Evolutionary conservation across 2,888 invertebrate species (phyloP).

Genomic region (Branchellion lobata): DNA sequence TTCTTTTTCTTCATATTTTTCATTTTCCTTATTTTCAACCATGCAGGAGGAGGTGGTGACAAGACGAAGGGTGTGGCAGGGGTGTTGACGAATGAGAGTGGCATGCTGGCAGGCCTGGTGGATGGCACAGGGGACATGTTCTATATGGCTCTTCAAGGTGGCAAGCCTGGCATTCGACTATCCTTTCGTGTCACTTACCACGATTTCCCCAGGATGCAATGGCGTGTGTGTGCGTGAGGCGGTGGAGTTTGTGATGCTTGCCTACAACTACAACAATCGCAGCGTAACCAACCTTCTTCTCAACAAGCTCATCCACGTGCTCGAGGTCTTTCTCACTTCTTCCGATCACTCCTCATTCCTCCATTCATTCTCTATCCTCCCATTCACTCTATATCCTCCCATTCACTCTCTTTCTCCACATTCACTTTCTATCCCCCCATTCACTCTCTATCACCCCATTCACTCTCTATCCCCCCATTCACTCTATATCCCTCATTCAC

Average conservation of each 20-base stretch:
- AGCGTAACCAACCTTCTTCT: constrained; percentile 57
- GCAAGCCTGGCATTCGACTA: too few species aligned
- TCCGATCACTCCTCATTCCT: too few species aligned
- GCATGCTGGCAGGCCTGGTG: constrained; percentile 5
- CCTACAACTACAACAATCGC: constrained; percentile 61
- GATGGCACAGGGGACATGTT: background rate
- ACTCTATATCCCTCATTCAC: too few species aligned
- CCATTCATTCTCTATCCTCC: too few species aligned
- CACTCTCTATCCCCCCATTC: too few species aligned
- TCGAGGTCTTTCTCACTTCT: constrained; percentile 43
- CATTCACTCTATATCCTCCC: too few species aligned
- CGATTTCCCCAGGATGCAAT: constrained; percentile 59
- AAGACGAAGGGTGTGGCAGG: background rate
- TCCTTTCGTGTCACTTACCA: too few species aligned
- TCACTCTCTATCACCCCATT: too few species aligned
- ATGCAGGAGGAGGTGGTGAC: background rate
- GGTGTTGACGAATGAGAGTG: background rate
- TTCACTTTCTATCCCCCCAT: too few species aligned
- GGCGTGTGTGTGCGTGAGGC: constrained; percentile 59
- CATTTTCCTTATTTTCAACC: too few species aligned
- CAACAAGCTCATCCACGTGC: constrained; percentile 43
- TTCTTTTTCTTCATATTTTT: too few species aligned
- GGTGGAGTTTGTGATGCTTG: constrained; percentile 59
- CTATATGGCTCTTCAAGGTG: constrained; percentile 3
- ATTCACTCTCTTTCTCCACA: too few species aligned